A percentile compares a stretch with the other conserved stretches of the same genome.
Evolutionary conservation across 2,113 vertebrate genomes (phyloP).

Genomic region (Syrmaticus mikado): DNA sequence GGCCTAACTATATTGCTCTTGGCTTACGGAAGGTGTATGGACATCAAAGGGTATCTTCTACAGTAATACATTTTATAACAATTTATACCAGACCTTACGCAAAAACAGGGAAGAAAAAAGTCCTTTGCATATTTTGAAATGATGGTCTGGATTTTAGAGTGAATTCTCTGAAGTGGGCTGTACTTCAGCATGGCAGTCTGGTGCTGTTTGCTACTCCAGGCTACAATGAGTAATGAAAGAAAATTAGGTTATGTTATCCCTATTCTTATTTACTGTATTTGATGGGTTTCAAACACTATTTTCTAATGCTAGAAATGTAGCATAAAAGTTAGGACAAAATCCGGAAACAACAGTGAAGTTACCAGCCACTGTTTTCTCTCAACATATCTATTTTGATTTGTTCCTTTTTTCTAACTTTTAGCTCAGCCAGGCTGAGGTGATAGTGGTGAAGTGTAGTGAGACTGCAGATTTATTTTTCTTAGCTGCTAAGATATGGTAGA

Average conservation of each 20-base stretch:
- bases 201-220: not conserved
- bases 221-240: not conserved
- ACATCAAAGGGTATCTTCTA: constrained; percentile 20
- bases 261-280: not conserved
- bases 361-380: not conserved
- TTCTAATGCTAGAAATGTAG: constrained; percentile 22
- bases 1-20: constrained; percentile 3
- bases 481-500: constrained; percentile 28
- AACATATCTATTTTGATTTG: not conserved
- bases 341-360: constrained; percentile 42
- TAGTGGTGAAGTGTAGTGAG: constrained; percentile 3
- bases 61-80: not conserved
- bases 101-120: not conserved
- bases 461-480: constrained; percentile 29
- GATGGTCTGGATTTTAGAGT: not conserved
- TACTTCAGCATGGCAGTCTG: not conserved
- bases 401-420: constrained; percentile 20
- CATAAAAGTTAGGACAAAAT: not conserved
- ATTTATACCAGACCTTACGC: not conserved
- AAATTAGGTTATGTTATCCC: not conserved
- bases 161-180: not conserved
- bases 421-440: constrained; percentile 20
- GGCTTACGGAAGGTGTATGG: not conserved
- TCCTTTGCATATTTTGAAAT: not conserved
- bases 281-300: constrained; percentile 19